These are phyloP conservation scores for Eupelmus urozonus DNA, from an alignment of 2,888 invertebrate genomes.

Conservation along the genomic window DNA sequence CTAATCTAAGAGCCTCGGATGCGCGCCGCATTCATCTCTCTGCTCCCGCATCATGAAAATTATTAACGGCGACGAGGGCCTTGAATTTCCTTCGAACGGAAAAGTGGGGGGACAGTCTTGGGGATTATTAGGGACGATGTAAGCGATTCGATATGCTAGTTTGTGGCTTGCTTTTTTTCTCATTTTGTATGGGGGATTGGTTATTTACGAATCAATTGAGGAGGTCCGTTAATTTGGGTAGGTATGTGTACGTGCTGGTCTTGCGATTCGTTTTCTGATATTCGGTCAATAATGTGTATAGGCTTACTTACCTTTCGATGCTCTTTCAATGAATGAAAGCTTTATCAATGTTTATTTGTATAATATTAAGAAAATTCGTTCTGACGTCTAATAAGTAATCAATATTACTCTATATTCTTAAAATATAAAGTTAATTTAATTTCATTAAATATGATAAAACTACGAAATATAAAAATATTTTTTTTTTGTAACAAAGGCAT, in stretches of 20 bases:
- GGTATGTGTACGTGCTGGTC: background rate
- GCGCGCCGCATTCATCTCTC: background rate
- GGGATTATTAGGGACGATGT: background rate
- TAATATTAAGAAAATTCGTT: too few species aligned
- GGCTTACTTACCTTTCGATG: conserved; percentile 30
- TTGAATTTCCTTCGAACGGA: conserved; percentile 12
- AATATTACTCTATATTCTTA: too few species aligned
- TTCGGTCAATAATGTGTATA: conserved; percentile 9
- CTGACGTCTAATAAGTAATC: too few species aligned
- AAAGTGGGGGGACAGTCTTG: background rate
- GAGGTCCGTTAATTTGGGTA: background rate
- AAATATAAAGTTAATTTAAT: too few species aligned
- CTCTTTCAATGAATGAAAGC: too few species aligned
- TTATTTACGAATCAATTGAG: conserved; percentile 16
- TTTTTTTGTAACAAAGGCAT: too few species aligned
- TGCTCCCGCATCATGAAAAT: conserved; percentile 36
- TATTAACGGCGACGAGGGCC: too few species aligned
- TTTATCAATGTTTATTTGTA: too few species aligned
- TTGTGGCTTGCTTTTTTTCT: background rate
- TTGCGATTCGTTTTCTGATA: background rate
- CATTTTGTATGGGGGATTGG: background rate
- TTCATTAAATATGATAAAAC: too few species aligned
- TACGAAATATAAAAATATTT: too few species aligned
- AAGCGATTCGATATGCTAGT: conserved; percentile 19
- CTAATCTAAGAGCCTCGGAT: conserved; percentile 27